phyloP scores from a whole-genome alignment of 2,888 invertebrate species.

The Chloromyia formosa region DNA sequence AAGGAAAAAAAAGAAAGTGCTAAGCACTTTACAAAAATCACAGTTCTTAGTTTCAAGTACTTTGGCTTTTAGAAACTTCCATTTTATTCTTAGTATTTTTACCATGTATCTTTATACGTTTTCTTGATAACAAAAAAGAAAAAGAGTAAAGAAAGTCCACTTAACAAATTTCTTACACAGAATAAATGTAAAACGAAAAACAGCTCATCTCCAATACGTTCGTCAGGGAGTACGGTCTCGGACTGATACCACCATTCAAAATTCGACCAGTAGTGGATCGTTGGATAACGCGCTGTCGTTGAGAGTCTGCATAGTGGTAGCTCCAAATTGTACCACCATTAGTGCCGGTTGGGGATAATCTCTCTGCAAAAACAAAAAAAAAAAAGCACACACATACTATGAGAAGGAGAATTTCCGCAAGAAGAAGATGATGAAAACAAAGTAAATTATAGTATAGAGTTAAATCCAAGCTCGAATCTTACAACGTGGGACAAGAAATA shows the following conservation, averaged over 20 bases:
- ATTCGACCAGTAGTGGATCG: constrained; percentile 12
- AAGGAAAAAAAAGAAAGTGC: not conserved
- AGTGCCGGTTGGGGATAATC: constrained; percentile 12
- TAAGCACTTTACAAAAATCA: not conserved
- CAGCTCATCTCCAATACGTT: constrained; percentile 56
- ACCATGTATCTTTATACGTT: too few relatives aligned
- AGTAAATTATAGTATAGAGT: constrained; percentile 23
- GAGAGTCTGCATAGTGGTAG: constrained; percentile 11
- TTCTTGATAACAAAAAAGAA: too few relatives aligned
- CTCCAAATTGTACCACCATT: constrained; percentile 16
- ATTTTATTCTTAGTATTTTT: too few relatives aligned
- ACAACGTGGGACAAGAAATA: not conserved
- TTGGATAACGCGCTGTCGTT: constrained; percentile 12
- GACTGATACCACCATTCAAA: constrained; percentile 54
- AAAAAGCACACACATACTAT: constrained; percentile 12
- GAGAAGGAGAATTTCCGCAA: not conserved
- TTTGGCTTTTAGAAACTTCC: too few relatives aligned
- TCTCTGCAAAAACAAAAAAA: constrained; percentile 16
- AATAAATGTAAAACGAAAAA: not conserved
- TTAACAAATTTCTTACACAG: constrained; percentile 1
- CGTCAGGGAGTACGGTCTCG: constrained; percentile 62
- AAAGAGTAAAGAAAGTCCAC: not conserved
- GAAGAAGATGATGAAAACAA: constrained; percentile 2
- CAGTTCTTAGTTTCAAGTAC: not conserved
- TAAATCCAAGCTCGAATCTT: constrained; percentile 1